These are phyloP conservation scores for Epizoanthus illoricatus DNA, from an alignment of 92 coral and sea anemone species.

Conservation along the genomic window DNA sequence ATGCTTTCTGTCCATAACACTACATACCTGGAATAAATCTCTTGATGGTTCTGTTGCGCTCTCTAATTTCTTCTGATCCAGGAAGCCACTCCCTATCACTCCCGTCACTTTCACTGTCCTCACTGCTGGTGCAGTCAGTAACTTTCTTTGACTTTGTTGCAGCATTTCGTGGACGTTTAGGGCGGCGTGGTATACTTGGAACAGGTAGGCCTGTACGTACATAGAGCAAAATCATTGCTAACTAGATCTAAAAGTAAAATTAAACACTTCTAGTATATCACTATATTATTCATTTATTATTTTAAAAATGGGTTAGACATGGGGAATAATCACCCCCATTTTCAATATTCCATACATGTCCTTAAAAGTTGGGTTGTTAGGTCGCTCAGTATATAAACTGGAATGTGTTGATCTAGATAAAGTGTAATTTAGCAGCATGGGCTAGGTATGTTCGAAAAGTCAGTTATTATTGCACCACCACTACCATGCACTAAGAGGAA, in stretches of 20 bases:
- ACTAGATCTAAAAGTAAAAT: too few species aligned
- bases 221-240: too few species aligned
- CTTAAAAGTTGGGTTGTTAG: too few species aligned
- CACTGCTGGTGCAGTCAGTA: slow-evolving; percentile 2
- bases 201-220: slow-evolving; percentile 12
- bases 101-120: slow-evolving; percentile 41
- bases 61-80: slow-evolving; percentile 63
- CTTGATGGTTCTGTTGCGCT: slow-evolving; percentile 38
- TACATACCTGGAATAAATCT: slow-evolving; percentile 73
- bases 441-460: too few species aligned
- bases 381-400: too few species aligned
- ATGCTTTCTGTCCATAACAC: not conserved
- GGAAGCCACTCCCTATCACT: slow-evolving; percentile 86
- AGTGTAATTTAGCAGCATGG: too few species aligned
- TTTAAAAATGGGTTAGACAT: not conserved
- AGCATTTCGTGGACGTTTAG: not conserved
- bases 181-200: slow-evolving; percentile 9
- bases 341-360: too few species aligned
- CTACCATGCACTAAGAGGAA: too few species aligned
- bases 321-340: too few species aligned
- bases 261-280: not conserved
- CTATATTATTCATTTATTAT: not conserved
- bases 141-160: not conserved
- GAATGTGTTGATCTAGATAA: too few species aligned
- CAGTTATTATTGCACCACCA: too few species aligned